Conservation (phyloP, 1,140 invertebrate species). For the Lineus longissimus region DNA sequence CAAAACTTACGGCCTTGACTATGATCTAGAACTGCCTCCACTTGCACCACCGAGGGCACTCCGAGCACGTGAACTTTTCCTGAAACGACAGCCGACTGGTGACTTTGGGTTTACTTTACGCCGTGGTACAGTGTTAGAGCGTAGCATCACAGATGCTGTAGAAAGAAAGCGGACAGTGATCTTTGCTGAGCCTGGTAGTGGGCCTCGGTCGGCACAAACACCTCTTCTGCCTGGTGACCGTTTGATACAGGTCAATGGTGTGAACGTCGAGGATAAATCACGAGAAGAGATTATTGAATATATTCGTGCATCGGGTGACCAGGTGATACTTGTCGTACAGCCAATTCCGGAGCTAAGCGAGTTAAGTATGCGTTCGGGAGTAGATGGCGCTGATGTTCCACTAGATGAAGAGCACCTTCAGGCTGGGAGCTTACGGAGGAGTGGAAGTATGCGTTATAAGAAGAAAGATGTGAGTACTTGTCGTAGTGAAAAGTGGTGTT, state of each 20-base stretch:
- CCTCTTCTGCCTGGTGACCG: slow-evolving; percentile 85
- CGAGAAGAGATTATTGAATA: slow-evolving; percentile 91
- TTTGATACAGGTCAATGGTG: slow-evolving; percentile 84
- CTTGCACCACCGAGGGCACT: slow-evolving; percentile 71
- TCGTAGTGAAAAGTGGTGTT: background rate
- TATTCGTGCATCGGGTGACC: slow-evolving; percentile 78
- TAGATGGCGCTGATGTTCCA: slow-evolving; percentile 58
- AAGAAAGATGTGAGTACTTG: slow-evolving; percentile 25
- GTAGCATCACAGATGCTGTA: slow-evolving; percentile 32
- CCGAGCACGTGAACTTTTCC: slow-evolving; percentile 69
- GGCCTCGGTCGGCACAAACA: slow-evolving; percentile 62
- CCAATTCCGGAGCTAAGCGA: slow-evolving; percentile 67
- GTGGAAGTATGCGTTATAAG: slow-evolving; percentile 57
- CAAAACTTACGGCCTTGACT: slow-evolving; percentile 43
- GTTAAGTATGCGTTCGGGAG: slow-evolving; percentile 56
- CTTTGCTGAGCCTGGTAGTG: slow-evolving; percentile 86
- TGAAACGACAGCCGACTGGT: slow-evolving; percentile 77
- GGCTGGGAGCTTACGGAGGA: slow-evolving; percentile 73
- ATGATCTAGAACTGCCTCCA: slow-evolving; percentile 71
- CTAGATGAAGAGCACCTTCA: slow-evolving; percentile 67
- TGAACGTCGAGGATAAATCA: slow-evolving; percentile 76
- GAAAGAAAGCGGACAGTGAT: slow-evolving; percentile 70
- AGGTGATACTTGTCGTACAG: slow-evolving; percentile 77
- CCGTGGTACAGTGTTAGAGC: slow-evolving; percentile 59
- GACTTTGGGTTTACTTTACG: slow-evolving; percentile 93